These are phyloP conservation scores for Machimus rusticus DNA, from an alignment of 2,888 invertebrate species.

Conservation along the genomic window DNA sequence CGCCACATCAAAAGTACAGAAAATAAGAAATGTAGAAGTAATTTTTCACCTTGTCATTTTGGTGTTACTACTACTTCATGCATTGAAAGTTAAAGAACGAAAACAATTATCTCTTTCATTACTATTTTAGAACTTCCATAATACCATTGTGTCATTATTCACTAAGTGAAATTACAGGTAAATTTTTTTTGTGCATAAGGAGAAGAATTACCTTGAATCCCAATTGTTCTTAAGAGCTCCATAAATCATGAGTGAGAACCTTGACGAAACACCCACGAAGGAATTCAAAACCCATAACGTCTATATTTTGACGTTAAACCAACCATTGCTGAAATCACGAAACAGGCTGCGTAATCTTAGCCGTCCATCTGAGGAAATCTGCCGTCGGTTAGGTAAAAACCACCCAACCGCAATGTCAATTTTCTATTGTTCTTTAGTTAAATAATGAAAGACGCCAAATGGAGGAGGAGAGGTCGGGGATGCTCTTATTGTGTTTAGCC, in stretches of 20 bases:
- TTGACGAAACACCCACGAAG: background rate
- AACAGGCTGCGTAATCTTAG: background rate
- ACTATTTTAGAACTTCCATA: background rate
- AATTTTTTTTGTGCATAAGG: background rate
- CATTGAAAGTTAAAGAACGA: background rate
- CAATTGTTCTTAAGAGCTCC: background rate
- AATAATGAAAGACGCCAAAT: background rate
- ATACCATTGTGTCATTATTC: background rate
- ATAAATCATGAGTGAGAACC: background rate
- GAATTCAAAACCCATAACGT: slow-evolving; percentile 10
- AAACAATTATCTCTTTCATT: background rate
- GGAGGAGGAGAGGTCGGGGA: background rate
- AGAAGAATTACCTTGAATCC: background rate
- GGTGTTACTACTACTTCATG: background rate
- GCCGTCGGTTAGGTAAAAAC: background rate
- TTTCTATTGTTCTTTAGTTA: slow-evolving; percentile 7
- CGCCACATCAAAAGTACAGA: too few relatives aligned
- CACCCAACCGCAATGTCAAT: slow-evolving; percentile 25
- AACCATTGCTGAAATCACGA: background rate
- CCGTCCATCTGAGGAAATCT: slow-evolving; percentile 14
- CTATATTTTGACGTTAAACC: slow-evolving; percentile 3
- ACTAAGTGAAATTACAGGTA: background rate
- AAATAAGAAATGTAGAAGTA: background rate
- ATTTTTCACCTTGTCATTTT: background rate
- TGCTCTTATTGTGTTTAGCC: background rate